Percentiles rank a stretch among this genome's conserved stretches.
Conservation (phyloP, 2,113 vertebrate species). For the Urocynchramus pylzowi region DNA sequence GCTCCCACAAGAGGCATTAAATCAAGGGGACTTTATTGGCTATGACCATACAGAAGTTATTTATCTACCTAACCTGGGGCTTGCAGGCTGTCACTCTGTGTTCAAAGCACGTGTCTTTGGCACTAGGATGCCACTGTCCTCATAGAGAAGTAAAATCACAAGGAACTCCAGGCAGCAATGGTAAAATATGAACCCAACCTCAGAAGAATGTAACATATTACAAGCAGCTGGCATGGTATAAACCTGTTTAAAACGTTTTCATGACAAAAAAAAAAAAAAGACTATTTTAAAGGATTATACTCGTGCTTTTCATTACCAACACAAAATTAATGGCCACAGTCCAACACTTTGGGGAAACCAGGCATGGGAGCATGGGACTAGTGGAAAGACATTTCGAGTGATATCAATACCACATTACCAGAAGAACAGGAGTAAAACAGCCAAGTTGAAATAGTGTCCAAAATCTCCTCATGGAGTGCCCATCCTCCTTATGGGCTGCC, state of each 20-base stretch:
- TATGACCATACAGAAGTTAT: neutral
- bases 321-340: neutral
- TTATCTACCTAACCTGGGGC: neutral
- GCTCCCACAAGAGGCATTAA: neutral
- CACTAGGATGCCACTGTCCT: neutral
- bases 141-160: neutral
- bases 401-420: neutral
- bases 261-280: neutral
- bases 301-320: neutral
- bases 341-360: neutral
- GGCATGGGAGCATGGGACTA: fast-evolving
- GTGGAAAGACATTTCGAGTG: neutral
- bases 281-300: neutral
- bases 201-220: neutral
- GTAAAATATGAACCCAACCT: neutral
- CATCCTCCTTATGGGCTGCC: neutral
- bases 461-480: neutral
- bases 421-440: neutral
- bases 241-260: neutral
- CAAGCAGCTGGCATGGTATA: neutral
- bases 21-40: neutral
- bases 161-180: neutral
- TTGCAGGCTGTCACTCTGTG: neutral
- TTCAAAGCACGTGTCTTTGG: neutral
- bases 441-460: neutral